Base-by-base conservation (phyloP, 1,140 invertebrate species). In the Heterodera schachtii region DNA sequence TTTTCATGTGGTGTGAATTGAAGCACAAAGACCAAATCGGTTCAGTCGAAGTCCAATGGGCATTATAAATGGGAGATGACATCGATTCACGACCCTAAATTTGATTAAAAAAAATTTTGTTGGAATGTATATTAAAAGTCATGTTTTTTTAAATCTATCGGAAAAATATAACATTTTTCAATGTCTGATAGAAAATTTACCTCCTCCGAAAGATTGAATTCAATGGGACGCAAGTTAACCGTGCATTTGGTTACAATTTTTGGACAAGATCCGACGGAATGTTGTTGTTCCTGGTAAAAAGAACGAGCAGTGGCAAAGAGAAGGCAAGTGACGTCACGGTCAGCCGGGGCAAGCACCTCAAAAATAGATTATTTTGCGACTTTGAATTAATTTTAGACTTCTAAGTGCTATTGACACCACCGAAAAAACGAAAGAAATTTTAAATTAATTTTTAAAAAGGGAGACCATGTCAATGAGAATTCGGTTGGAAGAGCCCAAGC, bases 1-100 rank as follows among this genome's bases (percentile, higher is more conserved):
- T 73, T 60, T 82, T 81, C 81, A 82, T 82, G 21, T 82, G 78
- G 47, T 82, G n/a, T 1, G 81, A 81, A 70, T 82, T 81, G 74
- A 82, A 82, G 41, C 77, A 71, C 66, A 71, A 44, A n/a, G 81
- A 82, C 81, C 81, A 82, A 9, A 82, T 81, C 11, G 79, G 77
- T 13, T 82, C 77, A 11, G 43, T 73, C 43, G 67, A 66, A 9
- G 52, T 60, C 81, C 81, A 82, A 49, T 71, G 47, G 11, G 79
- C 66, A 31, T 82, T 82, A 57, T 82, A 82, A 73, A 82, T 82
- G 19, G 81, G 81, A n/a, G 81, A 82, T 6, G 46, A 64, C 81
- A 82, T 82, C 31, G 81, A 71, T 11, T 81, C 78, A 16, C 73
- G 57, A 3, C 81, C 81, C 81, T 82, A 21, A 4, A 80, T 73